Conservation (phyloP, 1,140 invertebrate genomes). For the Drosophila fuyamai region DNA sequence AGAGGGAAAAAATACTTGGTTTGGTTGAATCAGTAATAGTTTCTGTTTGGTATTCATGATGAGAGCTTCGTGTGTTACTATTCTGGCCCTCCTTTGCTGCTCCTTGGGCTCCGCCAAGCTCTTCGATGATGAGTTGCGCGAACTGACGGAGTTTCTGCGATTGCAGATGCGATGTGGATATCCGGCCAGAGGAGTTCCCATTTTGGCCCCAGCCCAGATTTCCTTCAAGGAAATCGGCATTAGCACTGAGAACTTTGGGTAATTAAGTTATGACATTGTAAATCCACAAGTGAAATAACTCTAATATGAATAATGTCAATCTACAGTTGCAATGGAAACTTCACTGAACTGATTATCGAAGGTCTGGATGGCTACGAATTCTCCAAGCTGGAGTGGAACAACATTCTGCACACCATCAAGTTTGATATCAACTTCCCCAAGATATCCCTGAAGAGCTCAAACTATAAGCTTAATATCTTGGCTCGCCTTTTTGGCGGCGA, state of each 20-base stretch:
- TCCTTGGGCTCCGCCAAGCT: constrained; percentile 49
- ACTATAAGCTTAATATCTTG: constrained; percentile 61
- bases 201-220: constrained; percentile 62
- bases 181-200: constrained; percentile 56
- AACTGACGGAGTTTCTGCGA: constrained; percentile 72
- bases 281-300: neutral
- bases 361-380: constrained; percentile 76
- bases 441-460: constrained; percentile 45
- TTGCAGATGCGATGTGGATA: constrained; percentile 81
- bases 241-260: constrained; percentile 37
- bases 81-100: constrained; percentile 42
- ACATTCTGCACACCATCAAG: constrained; percentile 62
- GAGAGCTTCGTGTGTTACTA: constrained; percentile 41
- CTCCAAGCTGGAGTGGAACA: constrained; percentile 59
- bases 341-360: constrained; percentile 57
- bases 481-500: constrained; percentile 38
- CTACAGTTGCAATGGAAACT: constrained; percentile 61
- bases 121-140: constrained; percentile 75
- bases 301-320: neutral
- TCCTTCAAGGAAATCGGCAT: constrained; percentile 41
- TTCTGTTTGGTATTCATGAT: constrained; percentile 29
- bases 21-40: constrained; percentile 20
- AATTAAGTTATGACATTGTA: neutral
- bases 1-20: constrained; percentile 6
- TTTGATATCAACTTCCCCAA: constrained; percentile 70